Conservation (phyloP, 2,113 vertebrate genomes). For the Sturnira hondurensis region DNA sequence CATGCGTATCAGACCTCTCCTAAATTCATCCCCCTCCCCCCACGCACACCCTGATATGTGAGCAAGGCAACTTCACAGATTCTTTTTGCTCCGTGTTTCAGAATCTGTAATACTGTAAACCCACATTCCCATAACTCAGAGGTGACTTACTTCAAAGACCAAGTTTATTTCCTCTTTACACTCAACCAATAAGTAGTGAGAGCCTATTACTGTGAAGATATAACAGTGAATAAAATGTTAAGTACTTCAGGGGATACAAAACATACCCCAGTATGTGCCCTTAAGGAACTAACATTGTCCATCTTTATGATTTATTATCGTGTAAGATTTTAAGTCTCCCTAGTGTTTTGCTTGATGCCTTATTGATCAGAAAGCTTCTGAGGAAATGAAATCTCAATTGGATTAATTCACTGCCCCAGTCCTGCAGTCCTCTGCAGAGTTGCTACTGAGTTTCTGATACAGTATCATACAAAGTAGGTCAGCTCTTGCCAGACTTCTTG, state of each 20-base stretch:
- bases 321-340: not conserved
- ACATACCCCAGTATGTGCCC: not conserved
- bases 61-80: not conserved
- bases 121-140: not conserved
- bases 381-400: not conserved
- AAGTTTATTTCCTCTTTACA: not conserved
- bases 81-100: not conserved
- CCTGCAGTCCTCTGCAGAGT: not conserved
- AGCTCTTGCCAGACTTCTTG: conserved; percentile 1
- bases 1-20: not conserved
- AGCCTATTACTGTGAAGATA: not conserved
- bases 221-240: not conserved
- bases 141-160: not conserved
- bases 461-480: conserved; percentile 60
- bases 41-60: not conserved
- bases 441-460: not conserved
- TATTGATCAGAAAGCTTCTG: conserved; percentile 7
- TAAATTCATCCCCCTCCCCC: not conserved
- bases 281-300: not conserved
- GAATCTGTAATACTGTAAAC: not conserved
- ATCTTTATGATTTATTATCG: not conserved
- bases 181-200: not conserved
- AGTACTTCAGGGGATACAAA: not conserved
- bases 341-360: not conserved
- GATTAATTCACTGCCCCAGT: not conserved